Conservation (phyloP, 2,113 vertebrate species). For the Macrotus californicus region DNA sequence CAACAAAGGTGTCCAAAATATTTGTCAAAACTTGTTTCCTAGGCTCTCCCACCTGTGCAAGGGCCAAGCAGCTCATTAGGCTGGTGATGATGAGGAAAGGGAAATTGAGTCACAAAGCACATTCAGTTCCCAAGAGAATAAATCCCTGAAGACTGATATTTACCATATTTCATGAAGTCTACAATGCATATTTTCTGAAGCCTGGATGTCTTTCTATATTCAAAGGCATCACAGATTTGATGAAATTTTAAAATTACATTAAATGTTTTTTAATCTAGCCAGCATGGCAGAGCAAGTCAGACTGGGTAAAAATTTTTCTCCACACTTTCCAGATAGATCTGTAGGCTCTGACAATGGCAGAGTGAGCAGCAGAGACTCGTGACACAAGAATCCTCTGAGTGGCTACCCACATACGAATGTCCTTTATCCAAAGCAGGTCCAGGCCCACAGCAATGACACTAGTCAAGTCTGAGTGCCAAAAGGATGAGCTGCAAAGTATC, state of each 20-base stretch:
- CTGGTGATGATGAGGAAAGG: not conserved
- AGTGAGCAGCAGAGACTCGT: not conserved
- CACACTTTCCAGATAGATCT: not conserved
- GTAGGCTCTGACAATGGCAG: not conserved
- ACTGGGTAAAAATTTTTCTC: not conserved
- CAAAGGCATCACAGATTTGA: not conserved
- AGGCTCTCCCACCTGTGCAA: not conserved
- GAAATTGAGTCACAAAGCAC: not conserved
- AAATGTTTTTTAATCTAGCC: constrained; percentile 21
- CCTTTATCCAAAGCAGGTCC: not conserved
- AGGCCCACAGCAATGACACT: not conserved
- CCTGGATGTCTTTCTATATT: not conserved
- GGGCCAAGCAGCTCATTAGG: not conserved
- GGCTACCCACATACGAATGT: not conserved
- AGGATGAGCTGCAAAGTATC: not conserved
- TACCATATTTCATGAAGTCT: constrained; percentile 1
- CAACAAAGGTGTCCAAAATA: not conserved
- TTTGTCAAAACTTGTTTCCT: constrained; percentile 46
- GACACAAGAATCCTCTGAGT: not conserved
- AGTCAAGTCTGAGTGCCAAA: not conserved
- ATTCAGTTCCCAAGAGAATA: constrained; percentile 12
- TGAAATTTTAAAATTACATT: not conserved
- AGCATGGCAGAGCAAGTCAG: not conserved
- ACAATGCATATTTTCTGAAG: not conserved
- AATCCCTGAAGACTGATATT: not conserved